Base-by-base conservation (phyloP, 2,888 invertebrate genomes). In the Stenchaetothrips biformis region DNA sequence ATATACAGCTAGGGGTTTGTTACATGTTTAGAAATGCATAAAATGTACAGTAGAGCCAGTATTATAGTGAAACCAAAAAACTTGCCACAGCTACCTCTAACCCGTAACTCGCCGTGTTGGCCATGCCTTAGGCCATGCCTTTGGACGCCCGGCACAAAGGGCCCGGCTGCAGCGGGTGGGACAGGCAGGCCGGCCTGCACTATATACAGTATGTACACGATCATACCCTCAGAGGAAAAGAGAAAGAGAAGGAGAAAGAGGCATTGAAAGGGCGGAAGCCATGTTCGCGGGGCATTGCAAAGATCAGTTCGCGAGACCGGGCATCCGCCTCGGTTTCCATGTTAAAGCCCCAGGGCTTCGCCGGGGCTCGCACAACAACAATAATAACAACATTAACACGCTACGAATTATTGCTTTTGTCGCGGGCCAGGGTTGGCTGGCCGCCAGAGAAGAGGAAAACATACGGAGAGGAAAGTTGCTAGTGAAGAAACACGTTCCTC, bases 181-280 rank as follows among this genome's bases (percentile, higher is more conserved):
- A 25, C 11, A 74, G 67, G 8, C 67, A 74, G 21, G 21, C 67
- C 67, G 25, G 21, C 67, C 8, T 25, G 67, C 67, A 74, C 67
- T 21, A 74, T 21, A 67, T 67, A 74, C 67, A 74, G 59, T 74
- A 74, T 74, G 25, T 74, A 74, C 67, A 74, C 67, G 67, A 25
- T 53, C 25, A 74, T 74, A 21, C 21, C 67, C 7, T 25, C 21
- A 25, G 67, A 21, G 21, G 25, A 74, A 67, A 8, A n/a, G 21
- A 21, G 21, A 67, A 7, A 67, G 11, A 74, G 2, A 67, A 67
- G 21, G 9, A 21, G 25, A 74, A 25, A 74, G 11, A 25, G 25
- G 67, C 59, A 59, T 59, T 13, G 59, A 59, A 1, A 37, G 37
- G 37, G 37, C 37, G 37, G 37, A 37, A 37, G 37, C 37, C 37